Conservation (phyloP, 2,888 invertebrate genomes). For the Phyto melanocephala region DNA sequence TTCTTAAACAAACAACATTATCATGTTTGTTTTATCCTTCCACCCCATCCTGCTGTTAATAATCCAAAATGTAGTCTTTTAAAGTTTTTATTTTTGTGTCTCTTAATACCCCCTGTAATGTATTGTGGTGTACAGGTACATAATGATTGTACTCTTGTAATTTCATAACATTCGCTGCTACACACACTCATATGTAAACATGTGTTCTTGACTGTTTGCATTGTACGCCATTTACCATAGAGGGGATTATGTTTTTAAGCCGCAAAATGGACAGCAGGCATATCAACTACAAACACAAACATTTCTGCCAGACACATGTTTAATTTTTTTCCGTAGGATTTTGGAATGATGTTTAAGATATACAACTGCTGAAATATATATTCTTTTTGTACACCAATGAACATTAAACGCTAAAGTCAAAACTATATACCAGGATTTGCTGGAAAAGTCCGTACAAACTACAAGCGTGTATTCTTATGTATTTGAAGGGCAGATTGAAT, state of each 20-base stretch:
- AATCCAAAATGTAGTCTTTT: neutral
- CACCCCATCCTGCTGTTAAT: too few species aligned
- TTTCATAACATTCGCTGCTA: neutral
- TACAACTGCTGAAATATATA: too few species aligned
- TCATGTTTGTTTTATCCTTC: neutral
- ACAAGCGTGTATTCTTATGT: too few species aligned
- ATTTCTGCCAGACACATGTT: neutral
- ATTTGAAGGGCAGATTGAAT: too few species aligned
- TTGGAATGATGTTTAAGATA: neutral
- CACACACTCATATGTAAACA: neutral
- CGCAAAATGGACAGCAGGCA: conserved; percentile 3
- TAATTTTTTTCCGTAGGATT: conserved; percentile 7
- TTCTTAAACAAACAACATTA: neutral
- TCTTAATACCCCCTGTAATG: neutral
- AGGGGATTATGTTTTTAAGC: conserved; percentile 29
- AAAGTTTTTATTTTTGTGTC: neutral
- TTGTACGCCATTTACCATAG: neutral
- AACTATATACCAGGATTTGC: neutral
- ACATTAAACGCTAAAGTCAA: conserved; percentile 15
- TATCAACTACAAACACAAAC: neutral
- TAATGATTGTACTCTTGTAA: neutral
- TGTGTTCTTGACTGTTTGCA: neutral
- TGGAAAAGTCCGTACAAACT: too few species aligned
- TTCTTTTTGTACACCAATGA: too few species aligned
- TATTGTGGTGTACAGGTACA: conserved; percentile 20